These are phyloP conservation scores for Argyrosomus japonicus DNA, from an alignment of 2,113 vertebrate species.

Conservation along the genomic window DNA sequence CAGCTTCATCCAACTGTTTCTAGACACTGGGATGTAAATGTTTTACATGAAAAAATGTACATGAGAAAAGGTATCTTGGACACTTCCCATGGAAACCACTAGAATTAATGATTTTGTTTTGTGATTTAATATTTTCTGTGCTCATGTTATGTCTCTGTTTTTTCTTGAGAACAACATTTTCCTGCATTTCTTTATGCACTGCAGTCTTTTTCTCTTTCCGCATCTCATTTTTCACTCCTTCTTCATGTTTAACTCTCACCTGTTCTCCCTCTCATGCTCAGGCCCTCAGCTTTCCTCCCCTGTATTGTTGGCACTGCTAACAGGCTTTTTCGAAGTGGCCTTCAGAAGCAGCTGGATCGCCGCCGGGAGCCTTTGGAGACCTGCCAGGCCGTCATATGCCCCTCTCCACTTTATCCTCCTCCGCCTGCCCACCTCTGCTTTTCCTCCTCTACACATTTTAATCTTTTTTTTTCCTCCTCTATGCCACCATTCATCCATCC, in stretches of 20 bases:
- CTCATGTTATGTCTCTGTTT: background rate
- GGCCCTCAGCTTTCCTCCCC: conserved; percentile 6
- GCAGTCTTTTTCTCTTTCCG: background rate
- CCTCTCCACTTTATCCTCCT: conserved; percentile 60
- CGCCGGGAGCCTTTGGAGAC: conserved; percentile 58
- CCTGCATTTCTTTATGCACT: conserved; percentile 1
- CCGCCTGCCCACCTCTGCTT: conserved; percentile 31
- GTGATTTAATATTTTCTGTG: background rate
- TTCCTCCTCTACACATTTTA: conserved; percentile 48
- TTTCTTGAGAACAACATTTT: background rate
- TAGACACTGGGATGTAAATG: background rate
- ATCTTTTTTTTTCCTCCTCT: conserved; percentile 6
- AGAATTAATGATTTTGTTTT: background rate
- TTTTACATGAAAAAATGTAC: background rate
- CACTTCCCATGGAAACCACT: background rate
- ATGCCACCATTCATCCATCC: background rate
- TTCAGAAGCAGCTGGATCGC: conserved; percentile 72
- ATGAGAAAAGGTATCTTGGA: background rate
- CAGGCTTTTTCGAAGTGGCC: conserved; percentile 51
- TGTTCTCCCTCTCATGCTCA: background rate
- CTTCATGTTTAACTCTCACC: background rate
- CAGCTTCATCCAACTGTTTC: background rate
- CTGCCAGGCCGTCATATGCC: conserved; percentile 59
- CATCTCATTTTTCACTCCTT: background rate
- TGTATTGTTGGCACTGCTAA: conserved; percentile 57